These are phyloP conservation scores for Lasioglossum baleicum DNA, from an alignment of 1,140 invertebrate genomes.

Conservation along the genomic window DNA sequence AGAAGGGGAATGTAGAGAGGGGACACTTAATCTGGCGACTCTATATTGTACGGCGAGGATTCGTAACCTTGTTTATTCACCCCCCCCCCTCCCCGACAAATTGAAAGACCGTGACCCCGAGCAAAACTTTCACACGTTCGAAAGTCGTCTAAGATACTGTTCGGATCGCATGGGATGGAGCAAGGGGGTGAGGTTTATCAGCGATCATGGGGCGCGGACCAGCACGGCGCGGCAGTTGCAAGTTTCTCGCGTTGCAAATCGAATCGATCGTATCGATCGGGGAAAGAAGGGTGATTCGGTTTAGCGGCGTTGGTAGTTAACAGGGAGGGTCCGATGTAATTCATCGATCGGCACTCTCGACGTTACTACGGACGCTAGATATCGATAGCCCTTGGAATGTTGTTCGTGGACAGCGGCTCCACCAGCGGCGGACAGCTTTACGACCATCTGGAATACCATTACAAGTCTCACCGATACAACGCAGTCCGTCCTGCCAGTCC, in stretches of 20 bases:
- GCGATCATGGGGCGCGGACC: conserved; percentile 16
- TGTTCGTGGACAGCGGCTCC: conserved; percentile 45
- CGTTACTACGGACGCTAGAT: conserved; percentile 28
- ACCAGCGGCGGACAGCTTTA: conserved; percentile 37
- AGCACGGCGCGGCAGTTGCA: conserved; percentile 6
- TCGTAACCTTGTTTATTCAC: background rate
- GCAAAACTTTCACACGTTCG: background rate
- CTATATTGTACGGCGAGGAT: no score
- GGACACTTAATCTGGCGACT: no score
- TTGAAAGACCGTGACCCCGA: background rate
- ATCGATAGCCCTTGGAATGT: conserved; percentile 45
- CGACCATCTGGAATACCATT: conserved; percentile 40
- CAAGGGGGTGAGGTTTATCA: conserved; percentile 44
- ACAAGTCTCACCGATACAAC: conserved; percentile 41
- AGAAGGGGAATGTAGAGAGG: no score
- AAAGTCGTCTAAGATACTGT: background rate
- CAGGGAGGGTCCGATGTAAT: conserved; percentile 50
- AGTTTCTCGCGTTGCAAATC: conserved; percentile 53
- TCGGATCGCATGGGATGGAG: background rate
- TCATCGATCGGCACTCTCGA: conserved; percentile 51
- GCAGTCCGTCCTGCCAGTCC: conserved; percentile 23
- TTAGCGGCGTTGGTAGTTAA: conserved; percentile 53
- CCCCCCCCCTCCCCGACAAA: no score
- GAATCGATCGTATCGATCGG: conserved; percentile 57
- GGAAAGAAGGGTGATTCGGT: conserved; percentile 34